Percentiles rank a stretch among this genome's conserved stretches.
phyloP scores from a whole-genome alignment of 1,140 invertebrate genomes.

The Lamellibrachia luymesi region DNA sequence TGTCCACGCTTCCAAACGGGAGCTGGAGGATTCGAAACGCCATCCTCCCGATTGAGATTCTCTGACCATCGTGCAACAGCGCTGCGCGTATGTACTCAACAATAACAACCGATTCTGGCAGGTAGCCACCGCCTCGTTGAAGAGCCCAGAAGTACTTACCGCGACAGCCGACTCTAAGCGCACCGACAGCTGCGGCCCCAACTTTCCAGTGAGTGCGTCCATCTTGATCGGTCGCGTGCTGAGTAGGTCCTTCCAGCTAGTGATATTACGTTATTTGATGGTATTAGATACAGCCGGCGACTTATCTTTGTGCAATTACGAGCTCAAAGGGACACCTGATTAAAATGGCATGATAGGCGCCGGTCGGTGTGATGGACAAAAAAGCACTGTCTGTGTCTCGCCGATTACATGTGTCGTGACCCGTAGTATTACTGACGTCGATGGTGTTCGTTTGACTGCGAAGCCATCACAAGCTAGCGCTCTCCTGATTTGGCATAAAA shows the following conservation, averaged over 20 bases:
- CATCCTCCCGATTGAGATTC: too few species aligned
- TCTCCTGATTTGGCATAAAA: neutral
- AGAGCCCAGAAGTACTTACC: neutral
- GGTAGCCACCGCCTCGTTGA: neutral
- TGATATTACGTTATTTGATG: conserved; percentile 1
- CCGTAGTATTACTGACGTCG: neutral
- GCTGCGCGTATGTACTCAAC: too few species aligned
- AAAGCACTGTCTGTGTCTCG: neutral
- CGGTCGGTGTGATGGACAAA: neutral
- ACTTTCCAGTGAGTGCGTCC: neutral
- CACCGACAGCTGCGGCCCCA: neutral
- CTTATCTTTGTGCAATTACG: neutral
- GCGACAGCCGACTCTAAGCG: neutral
- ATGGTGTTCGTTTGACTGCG: neutral
- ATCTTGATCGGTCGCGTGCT: neutral
- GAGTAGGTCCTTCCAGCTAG: neutral
- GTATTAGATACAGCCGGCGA: neutral
- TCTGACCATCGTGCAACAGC: too few species aligned
- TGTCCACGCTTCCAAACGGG: too few species aligned
- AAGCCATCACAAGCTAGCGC: neutral
- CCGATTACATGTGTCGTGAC: neutral
- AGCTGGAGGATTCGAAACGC: too few species aligned
- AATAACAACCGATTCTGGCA: neutral
- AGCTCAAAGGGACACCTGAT: neutral
- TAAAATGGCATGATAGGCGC: neutral